Conservation (phyloP, 2,797 vertebrate species). For the Alosa sapidissima region DNA sequence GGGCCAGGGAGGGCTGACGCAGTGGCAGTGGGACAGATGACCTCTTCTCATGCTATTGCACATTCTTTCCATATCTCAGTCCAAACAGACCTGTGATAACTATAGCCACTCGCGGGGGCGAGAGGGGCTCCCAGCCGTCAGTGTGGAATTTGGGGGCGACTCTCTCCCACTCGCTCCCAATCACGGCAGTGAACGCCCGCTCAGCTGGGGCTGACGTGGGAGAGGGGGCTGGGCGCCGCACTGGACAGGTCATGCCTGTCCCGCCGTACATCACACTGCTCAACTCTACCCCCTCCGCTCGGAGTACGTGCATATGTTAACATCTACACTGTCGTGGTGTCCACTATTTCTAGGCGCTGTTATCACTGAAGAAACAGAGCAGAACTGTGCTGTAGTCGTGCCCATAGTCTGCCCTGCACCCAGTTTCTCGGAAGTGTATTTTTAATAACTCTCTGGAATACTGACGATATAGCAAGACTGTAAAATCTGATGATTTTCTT, state of each 20-base stretch:
- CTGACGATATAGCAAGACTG: neutral
- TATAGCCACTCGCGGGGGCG: slow-evolving; percentile 54
- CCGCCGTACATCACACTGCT: neutral
- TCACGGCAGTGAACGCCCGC: neutral
- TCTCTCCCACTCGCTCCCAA: slow-evolving; percentile 30
- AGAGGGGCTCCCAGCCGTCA: slow-evolving; percentile 41
- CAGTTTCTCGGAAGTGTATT: neutral
- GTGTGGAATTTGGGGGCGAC: slow-evolving; percentile 49
- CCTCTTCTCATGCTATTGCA: slow-evolving; percentile 68
- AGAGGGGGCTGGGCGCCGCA: neutral
- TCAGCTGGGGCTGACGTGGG: slow-evolving; percentile 1
- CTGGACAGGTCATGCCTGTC: neutral
- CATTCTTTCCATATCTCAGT: slow-evolving; percentile 70
- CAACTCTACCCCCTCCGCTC: neutral
- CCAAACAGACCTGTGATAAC: slow-evolving; percentile 65
- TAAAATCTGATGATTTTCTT: neutral
- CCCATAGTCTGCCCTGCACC: neutral
- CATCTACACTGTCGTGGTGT: neutral
- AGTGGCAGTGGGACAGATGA: slow-evolving; percentile 56
- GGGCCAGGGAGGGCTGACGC: slow-evolving; percentile 29
- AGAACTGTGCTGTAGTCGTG: neutral
- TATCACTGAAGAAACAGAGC: neutral
- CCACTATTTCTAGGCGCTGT: neutral
- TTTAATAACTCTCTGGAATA: neutral
- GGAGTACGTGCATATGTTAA: neutral